Evolutionary conservation across 2,113 vertebrate genomes (phyloP).

Genomic region (Campylomormyrus tamandua): DNA sequence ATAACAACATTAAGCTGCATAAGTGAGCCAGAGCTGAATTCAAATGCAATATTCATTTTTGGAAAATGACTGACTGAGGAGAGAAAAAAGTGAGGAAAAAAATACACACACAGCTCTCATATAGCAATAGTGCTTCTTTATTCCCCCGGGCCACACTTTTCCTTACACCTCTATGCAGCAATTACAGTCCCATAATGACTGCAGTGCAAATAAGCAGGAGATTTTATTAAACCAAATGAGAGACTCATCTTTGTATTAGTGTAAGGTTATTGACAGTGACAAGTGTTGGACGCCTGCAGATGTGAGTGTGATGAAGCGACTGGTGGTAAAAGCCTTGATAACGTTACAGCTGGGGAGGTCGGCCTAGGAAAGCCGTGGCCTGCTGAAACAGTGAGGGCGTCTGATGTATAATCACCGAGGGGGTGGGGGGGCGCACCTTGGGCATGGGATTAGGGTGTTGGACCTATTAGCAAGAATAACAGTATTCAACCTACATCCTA

Average conservation of each 20-base stretch:
- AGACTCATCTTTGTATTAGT: conserved; percentile 97
- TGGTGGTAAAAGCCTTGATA: conserved; percentile 85
- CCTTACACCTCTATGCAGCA: conserved; percentile 87
- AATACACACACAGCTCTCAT: conserved; percentile 73
- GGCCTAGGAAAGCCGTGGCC: conserved; percentile 72
- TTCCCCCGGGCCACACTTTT: conserved; percentile 86
- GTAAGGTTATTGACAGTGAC: conserved; percentile 98
- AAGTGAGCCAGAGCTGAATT: conserved; percentile 83
- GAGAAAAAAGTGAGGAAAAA: conserved; percentile 54
- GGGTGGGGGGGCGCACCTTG: conserved; percentile 39
- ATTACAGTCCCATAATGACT: conserved; percentile 95
- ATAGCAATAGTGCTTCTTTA: conserved; percentile 85
- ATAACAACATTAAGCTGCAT: conserved; percentile 98
- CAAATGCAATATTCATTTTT: conserved; percentile 98
- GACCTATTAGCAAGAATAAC: conserved; percentile 74
- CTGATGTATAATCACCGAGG: conserved; percentile 63
- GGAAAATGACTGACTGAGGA: conserved; percentile 92
- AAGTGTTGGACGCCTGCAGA: conserved; percentile 80
- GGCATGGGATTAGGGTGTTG: conserved; percentile 55
- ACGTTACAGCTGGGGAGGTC: conserved; percentile 94
- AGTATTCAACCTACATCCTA: conserved; percentile 46
- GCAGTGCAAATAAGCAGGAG: conserved; percentile 95
- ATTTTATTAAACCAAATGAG: conserved; percentile 99
- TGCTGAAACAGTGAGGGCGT: conserved; percentile 69
- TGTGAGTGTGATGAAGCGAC: conserved; percentile 88